phyloP scores from a whole-genome alignment of 1,140 invertebrate genomes.

The Aethina tumida region DNA sequence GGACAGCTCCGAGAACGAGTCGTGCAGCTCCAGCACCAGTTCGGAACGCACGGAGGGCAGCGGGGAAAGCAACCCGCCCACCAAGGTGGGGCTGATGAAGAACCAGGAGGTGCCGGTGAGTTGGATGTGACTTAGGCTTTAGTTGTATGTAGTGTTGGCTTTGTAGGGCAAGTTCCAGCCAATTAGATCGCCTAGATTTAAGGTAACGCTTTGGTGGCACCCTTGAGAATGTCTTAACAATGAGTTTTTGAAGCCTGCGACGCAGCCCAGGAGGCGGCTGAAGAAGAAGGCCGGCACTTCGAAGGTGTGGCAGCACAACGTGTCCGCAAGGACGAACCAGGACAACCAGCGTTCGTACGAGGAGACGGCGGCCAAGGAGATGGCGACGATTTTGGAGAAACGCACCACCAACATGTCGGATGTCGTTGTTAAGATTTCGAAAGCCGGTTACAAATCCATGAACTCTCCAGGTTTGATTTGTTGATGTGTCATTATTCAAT shows the following conservation, averaged over 20 bases:
- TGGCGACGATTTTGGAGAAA: slow-evolving; percentile 49
- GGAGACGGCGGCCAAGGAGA: slow-evolving; percentile 60
- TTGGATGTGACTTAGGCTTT: too few relatives aligned
- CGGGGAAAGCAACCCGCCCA: slow-evolving; percentile 20
- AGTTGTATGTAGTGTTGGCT: too few relatives aligned
- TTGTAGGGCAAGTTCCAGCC: too few relatives aligned
- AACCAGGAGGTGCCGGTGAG: too few relatives aligned
- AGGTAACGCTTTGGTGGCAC: too few relatives aligned
- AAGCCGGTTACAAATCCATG: slow-evolving; percentile 15
- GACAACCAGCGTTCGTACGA: slow-evolving; percentile 74
- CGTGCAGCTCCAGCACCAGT: slow-evolving; percentile 17
- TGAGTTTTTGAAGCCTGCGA: too few relatives aligned
- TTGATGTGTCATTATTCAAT: neutral
- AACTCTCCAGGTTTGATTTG: slow-evolving; percentile 8
- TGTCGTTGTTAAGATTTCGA: slow-evolving; percentile 13
- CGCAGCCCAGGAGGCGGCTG: slow-evolving; percentile 9
- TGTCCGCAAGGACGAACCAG: slow-evolving; percentile 71
- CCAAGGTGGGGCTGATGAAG: too few relatives aligned
- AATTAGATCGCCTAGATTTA: too few relatives aligned
- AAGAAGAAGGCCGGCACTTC: slow-evolving; percentile 25
- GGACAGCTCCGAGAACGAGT: slow-evolving; percentile 22
- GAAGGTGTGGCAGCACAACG: slow-evolving; percentile 58
- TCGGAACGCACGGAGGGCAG: slow-evolving; percentile 18
- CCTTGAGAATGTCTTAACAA: too few relatives aligned
- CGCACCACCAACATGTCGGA: slow-evolving; percentile 31